These are phyloP conservation scores for Cervus canadensis DNA, from an alignment of 2,113 vertebrate species.

Conservation along the genomic window DNA sequence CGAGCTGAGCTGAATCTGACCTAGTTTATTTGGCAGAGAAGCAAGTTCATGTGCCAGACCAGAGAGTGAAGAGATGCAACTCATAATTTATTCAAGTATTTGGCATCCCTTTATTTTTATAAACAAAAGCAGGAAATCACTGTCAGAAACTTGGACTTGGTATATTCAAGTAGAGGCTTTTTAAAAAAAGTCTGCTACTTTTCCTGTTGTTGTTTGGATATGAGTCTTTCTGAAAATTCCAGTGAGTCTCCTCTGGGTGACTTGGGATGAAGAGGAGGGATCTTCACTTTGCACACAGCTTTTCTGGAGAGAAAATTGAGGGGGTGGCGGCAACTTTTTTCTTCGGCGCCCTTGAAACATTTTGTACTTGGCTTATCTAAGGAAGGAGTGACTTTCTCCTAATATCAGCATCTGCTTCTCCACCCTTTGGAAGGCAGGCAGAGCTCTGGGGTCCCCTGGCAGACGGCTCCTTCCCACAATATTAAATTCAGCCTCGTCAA, in stretches of 20 bases:
- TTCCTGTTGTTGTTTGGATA: background rate
- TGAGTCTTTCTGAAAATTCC: background rate
- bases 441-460: background rate
- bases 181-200: background rate
- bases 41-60: background rate
- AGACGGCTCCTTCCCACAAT: background rate
- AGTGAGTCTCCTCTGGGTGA: background rate
- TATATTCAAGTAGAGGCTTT: background rate
- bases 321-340: background rate
- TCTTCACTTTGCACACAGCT: background rate
- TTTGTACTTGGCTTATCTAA: slow-evolving; percentile 30
- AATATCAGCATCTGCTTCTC: slow-evolving; percentile 6
- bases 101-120: background rate
- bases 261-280: background rate
- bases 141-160: background rate
- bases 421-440: background rate
- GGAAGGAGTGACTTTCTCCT: background rate
- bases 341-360: slow-evolving; percentile 21
- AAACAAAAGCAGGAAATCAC: background rate
- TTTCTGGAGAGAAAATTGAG: background rate
- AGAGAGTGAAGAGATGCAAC: background rate
- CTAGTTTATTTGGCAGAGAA: background rate
- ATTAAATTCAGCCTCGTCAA: slow-evolving; percentile 42
- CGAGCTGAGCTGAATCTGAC: background rate
- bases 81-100: background rate